phyloP scores from a whole-genome alignment of 2,888 invertebrate genomes.

The Lycophotia porphyrea region DNA sequence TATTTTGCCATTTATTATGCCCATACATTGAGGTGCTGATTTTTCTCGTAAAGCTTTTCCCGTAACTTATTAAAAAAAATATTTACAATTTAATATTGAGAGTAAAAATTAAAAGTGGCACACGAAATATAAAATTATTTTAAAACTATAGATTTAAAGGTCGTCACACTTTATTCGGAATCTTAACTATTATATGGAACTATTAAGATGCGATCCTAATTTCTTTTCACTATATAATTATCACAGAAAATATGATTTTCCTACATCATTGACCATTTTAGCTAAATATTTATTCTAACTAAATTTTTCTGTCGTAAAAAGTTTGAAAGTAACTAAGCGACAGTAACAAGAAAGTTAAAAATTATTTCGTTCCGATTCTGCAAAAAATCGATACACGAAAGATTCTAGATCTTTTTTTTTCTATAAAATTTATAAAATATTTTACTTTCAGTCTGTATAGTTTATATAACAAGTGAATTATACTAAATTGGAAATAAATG shows the following conservation, averaged over 20 bases:
- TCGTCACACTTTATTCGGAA: conserved; percentile 56
- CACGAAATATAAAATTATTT: conserved; percentile 57
- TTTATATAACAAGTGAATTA: conserved; percentile 60
- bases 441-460: conserved; percentile 71
- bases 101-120: conserved; percentile 63
- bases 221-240: conserved; percentile 75
- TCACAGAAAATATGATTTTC: conserved; percentile 81
- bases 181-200: conserved; percentile 62
- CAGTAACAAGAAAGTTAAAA: conserved; percentile 29
- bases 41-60: conserved; percentile 58
- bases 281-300: conserved; percentile 67
- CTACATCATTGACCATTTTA: conserved; percentile 66
- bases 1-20: conserved; percentile 60
- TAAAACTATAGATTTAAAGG: conserved; percentile 51
- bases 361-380: conserved; percentile 29
- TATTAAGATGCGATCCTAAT: conserved; percentile 71
- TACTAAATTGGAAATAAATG: conserved; percentile 64
- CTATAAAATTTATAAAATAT: conserved; percentile 72
- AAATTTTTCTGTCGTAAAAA: conserved; percentile 46
- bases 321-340: conserved; percentile 50
- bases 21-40: conserved; percentile 59
- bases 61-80: conserved; percentile 53
- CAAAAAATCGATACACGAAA: conserved; percentile 48
- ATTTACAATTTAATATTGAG: conserved; percentile 59
- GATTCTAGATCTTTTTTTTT: conserved; percentile 46